These are phyloP conservation scores for Macaca mulatta DNA, from an alignment of 2,113 vertebrate species.

Conservation along the genomic window DNA sequence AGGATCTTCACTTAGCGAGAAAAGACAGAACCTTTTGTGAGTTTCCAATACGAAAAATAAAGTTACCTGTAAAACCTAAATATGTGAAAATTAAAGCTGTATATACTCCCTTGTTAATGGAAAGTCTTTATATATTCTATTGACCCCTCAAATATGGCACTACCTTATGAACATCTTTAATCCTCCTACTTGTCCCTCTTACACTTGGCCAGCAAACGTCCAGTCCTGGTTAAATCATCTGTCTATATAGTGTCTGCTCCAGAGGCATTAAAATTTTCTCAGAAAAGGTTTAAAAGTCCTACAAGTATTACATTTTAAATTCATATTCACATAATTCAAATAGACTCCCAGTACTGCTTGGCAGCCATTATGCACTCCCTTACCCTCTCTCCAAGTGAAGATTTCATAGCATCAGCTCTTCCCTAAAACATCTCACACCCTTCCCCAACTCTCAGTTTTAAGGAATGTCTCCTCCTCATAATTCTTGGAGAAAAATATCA, in stretches of 20 bases:
- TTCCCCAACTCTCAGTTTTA: neutral
- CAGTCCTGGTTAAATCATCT: neutral
- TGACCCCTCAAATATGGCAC: neutral
- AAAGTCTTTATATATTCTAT: neutral
- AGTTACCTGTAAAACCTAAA: neutral
- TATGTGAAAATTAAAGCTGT: neutral
- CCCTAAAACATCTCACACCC: neutral
- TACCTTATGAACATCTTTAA: neutral
- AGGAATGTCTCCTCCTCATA: neutral
- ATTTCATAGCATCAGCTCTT: neutral
- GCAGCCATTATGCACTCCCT: neutral
- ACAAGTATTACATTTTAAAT: neutral
- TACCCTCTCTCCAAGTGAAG: neutral
- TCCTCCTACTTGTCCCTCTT: neutral
- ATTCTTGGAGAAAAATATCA: neutral
- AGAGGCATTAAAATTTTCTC: neutral
- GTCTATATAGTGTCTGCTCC: neutral
- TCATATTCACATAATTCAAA: neutral
- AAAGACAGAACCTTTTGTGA: neutral
- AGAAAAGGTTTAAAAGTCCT: neutral
- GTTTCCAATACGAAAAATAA: neutral
- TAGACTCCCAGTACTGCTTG: neutral
- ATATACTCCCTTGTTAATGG: neutral
- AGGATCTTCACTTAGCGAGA: neutral
- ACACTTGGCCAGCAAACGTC: neutral